Evolutionary conservation across 2,797 vertebrate genomes (phyloP).

Genomic region (Ptychobarbus kaznakovi): DNA sequence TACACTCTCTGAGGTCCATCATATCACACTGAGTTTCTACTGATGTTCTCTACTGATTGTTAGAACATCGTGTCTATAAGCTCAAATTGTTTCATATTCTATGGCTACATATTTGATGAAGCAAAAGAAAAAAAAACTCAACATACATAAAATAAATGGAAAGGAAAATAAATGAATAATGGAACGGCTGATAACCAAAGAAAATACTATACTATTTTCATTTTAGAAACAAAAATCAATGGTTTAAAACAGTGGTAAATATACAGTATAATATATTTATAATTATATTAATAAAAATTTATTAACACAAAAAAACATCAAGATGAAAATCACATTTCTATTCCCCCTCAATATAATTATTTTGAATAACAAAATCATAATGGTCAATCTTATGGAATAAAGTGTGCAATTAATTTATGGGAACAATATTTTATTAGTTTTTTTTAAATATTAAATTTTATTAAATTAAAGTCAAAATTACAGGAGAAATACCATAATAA

Average conservation of each 20-base stretch:
- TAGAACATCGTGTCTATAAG: conserved; percentile 36
- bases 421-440: neutral
- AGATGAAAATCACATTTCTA: neutral
- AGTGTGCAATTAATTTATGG: no score
- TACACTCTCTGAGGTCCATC: conserved; percentile 3
- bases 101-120: neutral
- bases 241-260: neutral
- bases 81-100: conserved; percentile 39
- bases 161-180: neutral
- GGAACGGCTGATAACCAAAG: neutral
- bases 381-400: neutral
- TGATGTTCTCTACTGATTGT: neutral
- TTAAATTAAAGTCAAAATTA: neutral
- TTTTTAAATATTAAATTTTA: no score
- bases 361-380: neutral
- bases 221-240: neutral
- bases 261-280: neutral
- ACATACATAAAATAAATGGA: neutral
- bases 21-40: conserved; percentile 23
- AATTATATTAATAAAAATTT: neutral
- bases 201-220: neutral
- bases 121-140: neutral
- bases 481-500: neutral
- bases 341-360: neutral
- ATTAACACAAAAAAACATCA: neutral